Base-by-base conservation (phyloP, 2,888 invertebrate genomes). In the Phyllotreta cruciferae region DNA sequence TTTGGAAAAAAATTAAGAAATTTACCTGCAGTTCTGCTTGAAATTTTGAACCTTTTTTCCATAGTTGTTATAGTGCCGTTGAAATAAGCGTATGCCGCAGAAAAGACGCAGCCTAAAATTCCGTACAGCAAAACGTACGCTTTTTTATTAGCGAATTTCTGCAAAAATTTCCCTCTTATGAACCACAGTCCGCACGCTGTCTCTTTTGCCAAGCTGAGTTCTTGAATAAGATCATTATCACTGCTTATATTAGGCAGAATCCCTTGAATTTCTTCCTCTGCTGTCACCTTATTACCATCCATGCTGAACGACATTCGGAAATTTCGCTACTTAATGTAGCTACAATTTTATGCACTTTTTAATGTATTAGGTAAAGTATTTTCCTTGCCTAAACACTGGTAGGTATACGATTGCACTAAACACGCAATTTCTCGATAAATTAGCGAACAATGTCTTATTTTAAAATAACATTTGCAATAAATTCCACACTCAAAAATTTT, bases 41-140 rank as follows among this genome's bases (percentile, higher is more conserved):
- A 88, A 74, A 90, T 89, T 78, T 88, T 89, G 75, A 89, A 90
- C 69, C 90, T 83, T 75, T 90, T 90, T 78, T 90, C 90, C 66
- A 90, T 82, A 2, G 90, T 90, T 55, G 90, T 89, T 64, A 90
- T 88, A 35, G 88, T 89, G n/a, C 89, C 90, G 73, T 88, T 88
- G 72, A 89, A 90, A 75, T 90, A 90, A 3, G 89, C 86, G 73
- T 86, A 89, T 63, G 87, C 87, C 72, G 90, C 89, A 13, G 87
- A 86, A 74, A 88, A 88, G 61, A 89, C 84, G 73, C 88, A 88
- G 2, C 89, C 90, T 5, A 89, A 83, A 41, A 89, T 79, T 38
- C 89, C 89, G 69, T 89, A 90, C 0, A 89, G 81, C 66, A 87
- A 80, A 3, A 89, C 84, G 72, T 85, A 86, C 8, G 82, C 83